Evolutionary conservation across 2,113 vertebrate genomes (phyloP), one percentile per base, ranked within the genome.

Genomic region (Rhinogobius similis): DNA sequence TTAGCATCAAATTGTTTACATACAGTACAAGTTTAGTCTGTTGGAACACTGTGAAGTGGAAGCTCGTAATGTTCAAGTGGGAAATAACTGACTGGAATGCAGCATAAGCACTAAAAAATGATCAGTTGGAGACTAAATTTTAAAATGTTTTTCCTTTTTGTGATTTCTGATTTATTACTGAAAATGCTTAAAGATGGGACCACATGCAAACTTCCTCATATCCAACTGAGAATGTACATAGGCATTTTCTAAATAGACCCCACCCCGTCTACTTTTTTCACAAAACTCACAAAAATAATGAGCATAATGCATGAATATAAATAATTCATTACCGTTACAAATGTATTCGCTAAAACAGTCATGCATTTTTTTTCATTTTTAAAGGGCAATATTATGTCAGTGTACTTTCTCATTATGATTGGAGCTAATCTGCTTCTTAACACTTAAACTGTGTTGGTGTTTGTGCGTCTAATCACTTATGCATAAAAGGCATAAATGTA

Each of bases 401-500:
- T 75, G 63, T 52, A 29, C 64, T 67, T 62, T 59, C 41, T 62
- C 52, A 29, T 72, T 53, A 48, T 67, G 78, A 77, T 67, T 32
- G 52, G n/a, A 23, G 16, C 43, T 63, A 52, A 69, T 65, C 65
- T 26, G 8, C 56, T 68, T 52, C 11, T 71, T 81, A 72, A 62
- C 3, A 2, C 46, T 74, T 71, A 71, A 78, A 76, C 68, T 56
- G 0, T 55, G 62, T 46, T 66, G 70, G 65, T 72, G 29, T 76
- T 77, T 67, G 59, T 70, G 53, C 66, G 61, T 77, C 36, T 84
- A 62, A 75, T 78, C 87, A 55, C 73, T 68, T 81, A 73, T 82
- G 63, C 71, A 79, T 77, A 78, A 78, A n/a, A 86, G 84, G 68
- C 76, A 85, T 72, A 64, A 76, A 81, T 87, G 80, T 81, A 78